Evolutionary conservation across 2,797 vertebrate species (phyloP), one percentile per base, ranked within the genome.

Genomic region (Borostomias antarcticus): DNA sequence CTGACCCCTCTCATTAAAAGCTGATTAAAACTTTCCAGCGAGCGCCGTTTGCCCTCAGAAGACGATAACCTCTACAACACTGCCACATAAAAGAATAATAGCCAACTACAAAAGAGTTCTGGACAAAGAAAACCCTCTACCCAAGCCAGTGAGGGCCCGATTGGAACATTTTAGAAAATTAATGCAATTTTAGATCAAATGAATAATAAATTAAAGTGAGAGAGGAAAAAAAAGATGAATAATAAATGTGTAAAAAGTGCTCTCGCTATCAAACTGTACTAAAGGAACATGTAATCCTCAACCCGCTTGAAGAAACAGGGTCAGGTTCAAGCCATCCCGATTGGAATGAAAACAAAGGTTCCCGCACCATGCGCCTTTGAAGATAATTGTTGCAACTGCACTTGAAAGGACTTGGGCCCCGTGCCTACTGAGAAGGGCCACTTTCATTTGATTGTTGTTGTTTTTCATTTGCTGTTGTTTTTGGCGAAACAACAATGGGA

Each of bases 161-260:
- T 90, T 90, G 91, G 87, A 92, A 90, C 90, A 92, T 93, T 93
- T 93, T 92, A 90, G 89, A 93, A 93, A 94, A 93, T 94, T 91
- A 93, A 94, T 94, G 90, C 92, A 92, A 92, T 91, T 92, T 93
- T 92, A 92, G 88, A 93, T 92, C 89, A 92, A 93, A 92, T 94
- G 89, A 93, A 94, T 94, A 90, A 93, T 92, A 90, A 92, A 93
- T 91, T 89, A 91, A 80, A 84, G 76, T 77, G 78, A 69, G 19
- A 52, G 66, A 68, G 59, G 40, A 68, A 68, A 64, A 73, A 76
- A 85, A 81, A 76, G 85, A 92, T 93, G 85, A 94, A 93, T 94
- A 89, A 92, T 89, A 91, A 86, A 94, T 92, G 85, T 85, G 83
- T 83, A 89, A 87, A 84, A 89, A 88, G 89, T 90, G 85, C 81